Evolutionary conservation across 2,797 vertebrate species (phyloP).

Genomic region (Chiloscyllium punctatum): DNA sequence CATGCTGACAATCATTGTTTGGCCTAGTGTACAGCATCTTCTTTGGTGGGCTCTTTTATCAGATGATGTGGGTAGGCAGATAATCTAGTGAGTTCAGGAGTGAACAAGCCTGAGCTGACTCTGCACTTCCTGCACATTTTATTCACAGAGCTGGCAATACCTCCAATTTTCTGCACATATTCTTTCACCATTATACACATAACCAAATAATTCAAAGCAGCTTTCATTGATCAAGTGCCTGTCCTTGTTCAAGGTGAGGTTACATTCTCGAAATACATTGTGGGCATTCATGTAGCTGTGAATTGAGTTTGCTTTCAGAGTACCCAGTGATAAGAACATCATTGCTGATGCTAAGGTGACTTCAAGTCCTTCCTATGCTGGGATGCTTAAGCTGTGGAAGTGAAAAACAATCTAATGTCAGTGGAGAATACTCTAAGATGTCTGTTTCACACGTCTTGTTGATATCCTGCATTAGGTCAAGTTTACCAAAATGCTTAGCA

Average conservation of each 20-base stretch:
- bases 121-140: not conserved
- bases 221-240: not conserved
- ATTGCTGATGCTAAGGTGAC: too few relatives aligned
- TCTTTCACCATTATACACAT: not conserved
- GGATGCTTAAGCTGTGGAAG: not conserved
- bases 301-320: not conserved
- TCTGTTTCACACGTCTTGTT: not conserved
- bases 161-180: not conserved
- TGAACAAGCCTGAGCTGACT: not conserved
- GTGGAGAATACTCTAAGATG: not conserved
- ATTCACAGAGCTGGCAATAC: not conserved
- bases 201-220: not conserved
- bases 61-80: not conserved
- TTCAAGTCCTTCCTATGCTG: not conserved
- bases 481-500: not conserved
- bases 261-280: not conserved
- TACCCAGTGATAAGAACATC: too few relatives aligned
- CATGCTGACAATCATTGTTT: not conserved
- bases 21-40: not conserved
- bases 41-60: not conserved
- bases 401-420: not conserved
- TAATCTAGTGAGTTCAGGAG: not conserved
- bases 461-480: too few relatives aligned
- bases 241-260: not conserved
- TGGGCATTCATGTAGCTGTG: not conserved